Conservation (phyloP, 2,113 vertebrate genomes). For the Climacteris rufus region DNA sequence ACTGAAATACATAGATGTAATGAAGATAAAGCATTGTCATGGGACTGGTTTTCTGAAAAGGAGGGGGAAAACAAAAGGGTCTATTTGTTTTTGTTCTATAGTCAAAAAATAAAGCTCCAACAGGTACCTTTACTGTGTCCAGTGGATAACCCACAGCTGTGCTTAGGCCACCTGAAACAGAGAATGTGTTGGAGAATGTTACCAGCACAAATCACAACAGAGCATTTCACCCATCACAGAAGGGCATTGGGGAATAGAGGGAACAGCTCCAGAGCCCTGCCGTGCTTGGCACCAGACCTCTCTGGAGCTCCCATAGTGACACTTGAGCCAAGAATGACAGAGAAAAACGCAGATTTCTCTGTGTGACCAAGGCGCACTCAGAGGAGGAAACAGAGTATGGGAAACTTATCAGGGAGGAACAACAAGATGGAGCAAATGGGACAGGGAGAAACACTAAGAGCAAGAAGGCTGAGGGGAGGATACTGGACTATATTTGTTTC, state of each 20-base stretch:
- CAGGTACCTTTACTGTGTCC: slow-evolving; percentile 84
- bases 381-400: background rate
- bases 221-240: accelerated
- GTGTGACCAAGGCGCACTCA: background rate
- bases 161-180: slow-evolving; percentile 78
- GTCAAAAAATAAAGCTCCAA: background rate
- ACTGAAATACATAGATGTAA: background rate
- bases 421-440: background rate
- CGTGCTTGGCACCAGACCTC: background rate
- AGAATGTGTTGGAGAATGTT: background rate
- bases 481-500: background rate
- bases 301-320: accelerated
- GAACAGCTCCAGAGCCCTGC: background rate
- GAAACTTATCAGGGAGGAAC: background rate
- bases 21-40: background rate
- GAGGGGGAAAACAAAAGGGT: background rate
- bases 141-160: slow-evolving; percentile 84
- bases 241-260: background rate
- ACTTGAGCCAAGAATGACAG: background rate
- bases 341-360: background rate
- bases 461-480: no score
- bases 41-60: background rate
- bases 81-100: background rate
- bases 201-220: background rate
- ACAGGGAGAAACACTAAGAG: background rate